Conservation (phyloP, 2,888 invertebrate species). For the Lysandra bellargus region DNA sequence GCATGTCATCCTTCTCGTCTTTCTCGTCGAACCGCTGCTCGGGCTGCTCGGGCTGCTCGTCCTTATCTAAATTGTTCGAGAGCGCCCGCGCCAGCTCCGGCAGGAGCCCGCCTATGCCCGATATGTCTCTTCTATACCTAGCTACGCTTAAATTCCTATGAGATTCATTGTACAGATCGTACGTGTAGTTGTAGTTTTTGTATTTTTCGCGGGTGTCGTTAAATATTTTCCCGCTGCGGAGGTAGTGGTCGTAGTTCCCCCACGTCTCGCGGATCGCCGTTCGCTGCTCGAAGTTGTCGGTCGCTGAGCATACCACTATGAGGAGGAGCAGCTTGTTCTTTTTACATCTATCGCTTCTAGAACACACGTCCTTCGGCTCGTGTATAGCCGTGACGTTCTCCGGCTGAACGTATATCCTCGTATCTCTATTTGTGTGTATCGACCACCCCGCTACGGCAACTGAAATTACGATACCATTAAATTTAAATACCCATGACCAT, state of each 20-base stretch:
- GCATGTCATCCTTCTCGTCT: conserved; percentile 51
- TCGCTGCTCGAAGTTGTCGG: conserved; percentile 84
- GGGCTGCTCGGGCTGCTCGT: conserved; percentile 52
- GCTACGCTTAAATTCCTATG: conserved; percentile 44
- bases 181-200: conserved; percentile 63
- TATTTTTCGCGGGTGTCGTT: conserved; percentile 56
- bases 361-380: conserved; percentile 81
- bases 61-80: conserved; percentile 51
- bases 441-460: conserved; percentile 85
- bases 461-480: conserved; percentile 48
- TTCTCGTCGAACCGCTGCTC: conserved; percentile 62
- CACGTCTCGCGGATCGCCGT: conserved; percentile 86
- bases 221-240: conserved; percentile 53
- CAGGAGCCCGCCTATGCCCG: conserved; percentile 56
- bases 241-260: conserved; percentile 78
- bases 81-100: conserved; percentile 66
- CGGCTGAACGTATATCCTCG: conserved; percentile 85
- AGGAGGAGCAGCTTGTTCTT: conserved; percentile 80
- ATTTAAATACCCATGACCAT: background rate
- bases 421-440: conserved; percentile 86
- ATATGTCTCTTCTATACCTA: conserved; percentile 55
- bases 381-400: conserved; percentile 84
- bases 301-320: conserved; percentile 88
- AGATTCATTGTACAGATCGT: conserved; percentile 54
- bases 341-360: conserved; percentile 45